Base-by-base conservation (phyloP, 2,888 invertebrate genomes). In the Agonopterix heracliana region DNA sequence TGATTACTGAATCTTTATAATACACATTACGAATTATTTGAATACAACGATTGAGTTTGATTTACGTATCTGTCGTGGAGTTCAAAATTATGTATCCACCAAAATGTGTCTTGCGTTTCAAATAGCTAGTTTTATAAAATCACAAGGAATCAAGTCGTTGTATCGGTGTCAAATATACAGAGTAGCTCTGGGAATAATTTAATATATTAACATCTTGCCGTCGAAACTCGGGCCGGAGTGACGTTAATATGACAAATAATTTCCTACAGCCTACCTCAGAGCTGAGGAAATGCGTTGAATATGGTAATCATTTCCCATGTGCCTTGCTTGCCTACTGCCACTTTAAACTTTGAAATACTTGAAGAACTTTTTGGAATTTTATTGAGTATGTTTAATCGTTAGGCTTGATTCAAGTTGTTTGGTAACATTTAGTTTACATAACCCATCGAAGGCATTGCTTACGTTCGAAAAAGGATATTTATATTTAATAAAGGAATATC, bases 181-280 rank as follows among this genome's bases (percentile, higher is more conserved):
- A 71, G 70, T 73, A 68, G 74, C 73, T 66, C 60, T 44, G 70
- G 71, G 72, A 63, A 70, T 76, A 80, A 84, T 81, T 80, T 74
- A 80, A 83, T 84, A 78, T 76, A 81, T 82, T 81, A 85, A 74
- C 76, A 78, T 78, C 72, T 71, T 62, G 64, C 63, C 71, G 69
- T 72, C 66, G 76, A 75, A 81, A 78, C 74, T 77, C 73, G 64
- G 64, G 64, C 61, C 53, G 59, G 74, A 82, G 76, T 83, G 85
- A 86, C 85, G 79, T 85, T 85, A 85, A 85, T 85, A 81, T 85
- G 85, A 85, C 83, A 85, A 85, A 85, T 83, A 81, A 84, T 84
- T 84, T 81, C 79, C 79, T 74, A 65, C 66, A 78, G 84, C 81
- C 81, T 79, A 81, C 76, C 68, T 70, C 65, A 63, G 66, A 59